Percentiles rank a stretch among this genome's conserved stretches.
Evolutionary conservation across 2,888 invertebrate species (phyloP).

Genomic region (Auanema sp.): DNA sequence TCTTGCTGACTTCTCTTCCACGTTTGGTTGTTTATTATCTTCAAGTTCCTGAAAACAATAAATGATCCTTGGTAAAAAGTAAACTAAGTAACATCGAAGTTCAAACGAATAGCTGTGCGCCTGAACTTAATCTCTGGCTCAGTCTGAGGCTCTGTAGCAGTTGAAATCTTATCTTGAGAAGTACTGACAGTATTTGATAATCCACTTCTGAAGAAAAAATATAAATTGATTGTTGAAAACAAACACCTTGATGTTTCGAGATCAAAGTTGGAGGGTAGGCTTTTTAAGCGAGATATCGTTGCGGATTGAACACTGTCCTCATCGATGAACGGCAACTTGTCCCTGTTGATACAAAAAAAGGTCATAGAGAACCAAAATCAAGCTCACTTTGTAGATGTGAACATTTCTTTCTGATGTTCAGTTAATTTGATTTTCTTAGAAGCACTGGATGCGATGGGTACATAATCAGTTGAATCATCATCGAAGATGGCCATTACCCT

Average conservation of each 20-base stretch:
- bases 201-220: too few species aligned
- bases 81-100: too few species aligned
- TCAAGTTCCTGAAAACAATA: too few species aligned
- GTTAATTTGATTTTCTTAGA: constrained; percentile 2
- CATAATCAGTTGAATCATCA: constrained; percentile 1
- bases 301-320: background rate
- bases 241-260: background rate
- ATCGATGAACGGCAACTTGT: background rate
- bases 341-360: background rate
- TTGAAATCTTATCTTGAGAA: too few species aligned
- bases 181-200: too few species aligned
- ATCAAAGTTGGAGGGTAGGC: background rate
- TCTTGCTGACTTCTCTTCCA: too few species aligned
- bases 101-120: too few species aligned
- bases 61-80: too few species aligned
- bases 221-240: too few species aligned
- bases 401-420: constrained; percentile 1
- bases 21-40: too few species aligned
- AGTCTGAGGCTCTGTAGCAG: too few species aligned
- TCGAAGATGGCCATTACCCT: constrained; percentile 1
- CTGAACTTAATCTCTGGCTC: too few species aligned
- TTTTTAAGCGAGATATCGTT: background rate
- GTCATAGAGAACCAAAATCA: background rate
- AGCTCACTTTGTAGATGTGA: background rate
- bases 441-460: background rate